Conservation (phyloP, 2,113 vertebrate genomes). For the Aegithalos caudatus region DNA sequence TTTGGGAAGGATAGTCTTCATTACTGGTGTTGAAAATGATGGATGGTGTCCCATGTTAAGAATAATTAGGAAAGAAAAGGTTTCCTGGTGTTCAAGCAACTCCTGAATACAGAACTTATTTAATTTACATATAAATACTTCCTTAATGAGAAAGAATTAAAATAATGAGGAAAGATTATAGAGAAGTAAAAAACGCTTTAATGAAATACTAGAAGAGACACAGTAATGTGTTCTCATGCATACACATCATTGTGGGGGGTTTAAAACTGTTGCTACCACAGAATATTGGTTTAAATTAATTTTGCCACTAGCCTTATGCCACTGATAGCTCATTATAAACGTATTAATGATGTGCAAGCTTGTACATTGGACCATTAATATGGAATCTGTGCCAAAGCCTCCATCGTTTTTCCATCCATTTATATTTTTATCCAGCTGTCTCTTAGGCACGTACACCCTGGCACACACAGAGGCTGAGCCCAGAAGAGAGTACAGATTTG, state of each 20-base stretch:
- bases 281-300: background rate
- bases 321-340: background rate
- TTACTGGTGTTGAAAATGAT: background rate
- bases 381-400: background rate
- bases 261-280: background rate
- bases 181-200: background rate
- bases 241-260: background rate
- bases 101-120: background rate
- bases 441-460: background rate
- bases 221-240: background rate
- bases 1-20: background rate
- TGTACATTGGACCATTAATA: background rate
- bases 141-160: background rate
- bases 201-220: background rate
- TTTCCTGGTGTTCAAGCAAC: background rate
- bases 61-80: conserved; percentile 21
- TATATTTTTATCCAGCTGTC: background rate
- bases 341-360: background rate
- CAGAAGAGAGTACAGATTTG: background rate
- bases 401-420: background rate
- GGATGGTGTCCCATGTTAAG: background rate
- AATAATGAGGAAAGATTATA: background rate
- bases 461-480: background rate
- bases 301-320: conserved; percentile 5
- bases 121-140: conserved; percentile 5